Percentiles rank a stretch among this genome's conserved stretches.
Conservation (phyloP, 2,888 invertebrate species). For the Harpalus rufipes region DNA sequence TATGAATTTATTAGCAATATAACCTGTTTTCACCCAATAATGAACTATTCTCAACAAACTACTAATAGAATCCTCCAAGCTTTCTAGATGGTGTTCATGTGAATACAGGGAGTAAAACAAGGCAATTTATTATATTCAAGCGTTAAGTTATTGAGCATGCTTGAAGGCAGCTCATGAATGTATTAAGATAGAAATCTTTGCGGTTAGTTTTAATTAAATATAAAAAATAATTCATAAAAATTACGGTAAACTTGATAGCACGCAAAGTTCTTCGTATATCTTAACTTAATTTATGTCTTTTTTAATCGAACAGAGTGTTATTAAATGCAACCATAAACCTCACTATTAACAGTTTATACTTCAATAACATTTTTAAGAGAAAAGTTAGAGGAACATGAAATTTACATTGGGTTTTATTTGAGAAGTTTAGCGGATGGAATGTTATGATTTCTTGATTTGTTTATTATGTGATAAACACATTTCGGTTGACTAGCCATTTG, state of each 20-base stretch:
- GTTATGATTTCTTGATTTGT: conserved; percentile 7
- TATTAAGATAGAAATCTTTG: conserved; percentile 27
- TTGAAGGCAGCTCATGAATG: conserved; percentile 32
- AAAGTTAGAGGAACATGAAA: conserved; percentile 20
- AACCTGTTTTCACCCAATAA: neutral
- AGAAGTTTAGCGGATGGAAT: conserved; percentile 24
- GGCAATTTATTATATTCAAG: neutral
- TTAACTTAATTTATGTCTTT: conserved; percentile 35
- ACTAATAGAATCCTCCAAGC: neutral
- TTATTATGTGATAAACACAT: conserved; percentile 3
- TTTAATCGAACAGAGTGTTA: conserved; percentile 35
- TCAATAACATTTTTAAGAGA: conserved; percentile 28
- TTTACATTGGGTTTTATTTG: conserved; percentile 24
- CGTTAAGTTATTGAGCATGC: conserved; percentile 24
- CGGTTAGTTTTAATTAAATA: conserved; percentile 37
- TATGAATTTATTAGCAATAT: too few species aligned
- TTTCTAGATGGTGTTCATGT: neutral
- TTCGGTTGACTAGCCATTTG: neutral
- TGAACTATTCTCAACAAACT: neutral
- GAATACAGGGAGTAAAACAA: neutral
- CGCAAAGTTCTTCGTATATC: conserved; percentile 27
- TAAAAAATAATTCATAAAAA: conserved; percentile 48
- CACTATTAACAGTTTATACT: conserved; percentile 31
- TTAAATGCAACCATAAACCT: conserved; percentile 30
- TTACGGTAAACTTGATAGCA: conserved; percentile 10